phyloP scores from a whole-genome alignment of 2,888 invertebrate species.

The Pristionchus japonicus region DNA sequence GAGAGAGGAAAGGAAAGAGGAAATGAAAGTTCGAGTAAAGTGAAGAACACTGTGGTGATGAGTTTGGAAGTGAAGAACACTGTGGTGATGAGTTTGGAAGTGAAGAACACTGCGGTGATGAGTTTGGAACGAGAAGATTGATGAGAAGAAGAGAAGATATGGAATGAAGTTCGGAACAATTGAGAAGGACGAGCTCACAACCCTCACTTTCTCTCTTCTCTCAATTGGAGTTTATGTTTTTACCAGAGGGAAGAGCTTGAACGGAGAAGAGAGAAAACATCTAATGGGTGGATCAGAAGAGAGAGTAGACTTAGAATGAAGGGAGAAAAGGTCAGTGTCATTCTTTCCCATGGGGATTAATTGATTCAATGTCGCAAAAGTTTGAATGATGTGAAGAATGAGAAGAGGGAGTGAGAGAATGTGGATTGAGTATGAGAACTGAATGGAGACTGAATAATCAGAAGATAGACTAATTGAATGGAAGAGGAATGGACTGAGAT shows the following conservation, averaged over 20 bases:
- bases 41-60: neutral
- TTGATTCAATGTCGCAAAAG: neutral
- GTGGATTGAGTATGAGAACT: neutral
- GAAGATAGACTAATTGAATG: neutral
- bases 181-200: neutral
- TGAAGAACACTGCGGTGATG: neutral
- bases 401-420: neutral
- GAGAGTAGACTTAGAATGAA: neutral
- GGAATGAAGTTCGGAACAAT: neutral
- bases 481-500: neutral
- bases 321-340: neutral
- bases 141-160: neutral
- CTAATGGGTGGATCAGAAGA: neutral
- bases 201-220: neutral
- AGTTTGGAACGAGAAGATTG: too few relatives aligned
- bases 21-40: neutral
- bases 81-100: too few relatives aligned
- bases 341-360: neutral
- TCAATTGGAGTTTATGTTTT: constrained; percentile 24
- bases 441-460: neutral
- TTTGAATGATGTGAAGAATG: neutral
- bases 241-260: constrained; percentile 4
- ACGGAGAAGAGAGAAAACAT: constrained; percentile 3
- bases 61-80: too few relatives aligned
- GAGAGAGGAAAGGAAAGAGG: neutral